phyloP scores from a whole-genome alignment of 2,797 vertebrate genomes.

The Clarias fuscus region DNA sequence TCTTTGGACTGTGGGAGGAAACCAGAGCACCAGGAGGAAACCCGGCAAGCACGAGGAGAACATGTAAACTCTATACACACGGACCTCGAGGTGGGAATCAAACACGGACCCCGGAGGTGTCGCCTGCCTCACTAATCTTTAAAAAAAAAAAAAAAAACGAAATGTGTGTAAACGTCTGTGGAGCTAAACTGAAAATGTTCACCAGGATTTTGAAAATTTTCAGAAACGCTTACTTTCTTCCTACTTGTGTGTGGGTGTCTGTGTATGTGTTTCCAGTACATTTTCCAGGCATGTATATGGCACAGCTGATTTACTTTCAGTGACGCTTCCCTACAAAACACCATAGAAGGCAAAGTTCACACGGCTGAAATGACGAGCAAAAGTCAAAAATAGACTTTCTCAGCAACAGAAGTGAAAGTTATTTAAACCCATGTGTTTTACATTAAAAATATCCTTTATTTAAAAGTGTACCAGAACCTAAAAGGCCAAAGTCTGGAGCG shows the following conservation, averaged over 20 bases:
- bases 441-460: background rate
- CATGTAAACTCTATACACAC: too few species aligned
- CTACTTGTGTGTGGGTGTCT: background rate
- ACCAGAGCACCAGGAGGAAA: too few species aligned
- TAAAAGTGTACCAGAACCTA: background rate
- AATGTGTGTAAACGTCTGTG: too few species aligned
- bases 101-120: too few species aligned
- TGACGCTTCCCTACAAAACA: background rate
- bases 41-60: too few species aligned
- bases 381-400: background rate
- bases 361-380: background rate
- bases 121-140: too few species aligned
- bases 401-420: background rate
- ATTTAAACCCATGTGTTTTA: background rate
- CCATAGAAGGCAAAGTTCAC: background rate
- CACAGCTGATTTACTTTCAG: background rate
- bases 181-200: background rate
- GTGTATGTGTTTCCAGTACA: background rate
- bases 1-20: too few species aligned
- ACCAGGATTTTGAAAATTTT: background rate
- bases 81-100: too few species aligned
- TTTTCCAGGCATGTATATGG: background rate
- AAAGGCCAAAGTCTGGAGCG: background rate
- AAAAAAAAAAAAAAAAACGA: too few species aligned
- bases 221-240: background rate